Percentiles rank a stretch among this genome's conserved stretches.
phyloP scores from a whole-genome alignment of 1,140 invertebrate species.

The Solenopsis invicta region DNA sequence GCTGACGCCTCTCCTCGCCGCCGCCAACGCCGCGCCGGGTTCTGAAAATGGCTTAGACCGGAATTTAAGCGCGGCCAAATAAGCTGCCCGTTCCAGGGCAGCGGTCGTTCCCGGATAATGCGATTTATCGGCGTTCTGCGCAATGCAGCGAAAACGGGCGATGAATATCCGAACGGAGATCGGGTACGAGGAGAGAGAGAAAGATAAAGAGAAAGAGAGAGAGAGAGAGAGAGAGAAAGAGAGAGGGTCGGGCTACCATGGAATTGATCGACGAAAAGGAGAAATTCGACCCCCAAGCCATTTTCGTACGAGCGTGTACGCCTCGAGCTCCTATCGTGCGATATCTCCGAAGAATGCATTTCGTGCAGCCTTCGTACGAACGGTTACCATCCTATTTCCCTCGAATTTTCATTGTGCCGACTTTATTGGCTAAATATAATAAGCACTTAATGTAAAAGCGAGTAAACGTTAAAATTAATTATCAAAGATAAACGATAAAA shows the following conservation, averaged over 20 bases:
- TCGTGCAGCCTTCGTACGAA: neutral
- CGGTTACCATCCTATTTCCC: neutral
- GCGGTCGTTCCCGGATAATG: slow-evolving; percentile 64
- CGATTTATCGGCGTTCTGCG: slow-evolving; percentile 75
- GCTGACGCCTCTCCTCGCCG: slow-evolving; percentile 12
- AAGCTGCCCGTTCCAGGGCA: slow-evolving; percentile 48
- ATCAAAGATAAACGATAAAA: neutral
- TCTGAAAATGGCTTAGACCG: slow-evolving; percentile 55
- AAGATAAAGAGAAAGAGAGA: neutral
- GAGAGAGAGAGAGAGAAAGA: neutral
- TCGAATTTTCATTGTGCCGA: neutral
- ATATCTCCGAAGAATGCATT: slow-evolving; percentile 39
- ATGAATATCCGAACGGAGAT: slow-evolving; percentile 66
- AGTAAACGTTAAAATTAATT: slow-evolving; percentile 7
- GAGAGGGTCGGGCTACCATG: neutral
- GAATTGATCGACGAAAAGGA: slow-evolving; percentile 59
- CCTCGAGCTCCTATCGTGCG: slow-evolving; percentile 10
- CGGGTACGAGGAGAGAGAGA: neutral
- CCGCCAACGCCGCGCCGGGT: neutral
- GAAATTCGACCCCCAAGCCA: slow-evolving; percentile 49
- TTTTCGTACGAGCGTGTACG: slow-evolving; percentile 38
- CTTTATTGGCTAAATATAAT: slow-evolving; percentile 12
- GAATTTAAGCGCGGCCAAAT: slow-evolving; percentile 68
- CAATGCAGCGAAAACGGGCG: slow-evolving; percentile 73
- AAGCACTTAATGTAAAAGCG: neutral